A percentile compares a stretch with the other conserved stretches of the same genome.
Conservation (phyloP, 2,888 invertebrate genomes). For the Ceriagrion tenellum region DNA sequence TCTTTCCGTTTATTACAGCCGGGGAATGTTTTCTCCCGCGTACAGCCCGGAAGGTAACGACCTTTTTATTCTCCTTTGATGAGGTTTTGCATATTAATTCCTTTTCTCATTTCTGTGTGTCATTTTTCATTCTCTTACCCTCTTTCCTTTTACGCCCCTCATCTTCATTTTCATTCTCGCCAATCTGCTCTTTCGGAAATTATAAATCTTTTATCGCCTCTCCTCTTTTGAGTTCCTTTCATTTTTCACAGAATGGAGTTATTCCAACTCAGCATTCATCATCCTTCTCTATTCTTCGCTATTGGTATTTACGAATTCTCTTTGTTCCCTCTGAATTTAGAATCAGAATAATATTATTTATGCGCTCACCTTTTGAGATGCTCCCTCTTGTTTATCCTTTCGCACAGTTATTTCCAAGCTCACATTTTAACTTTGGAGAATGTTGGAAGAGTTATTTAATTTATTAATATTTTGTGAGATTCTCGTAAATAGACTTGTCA, state of each 20-base stretch:
- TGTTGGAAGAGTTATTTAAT: background rate
- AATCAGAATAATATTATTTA: background rate
- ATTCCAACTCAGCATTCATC: background rate
- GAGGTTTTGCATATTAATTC: constrained; percentile 67
- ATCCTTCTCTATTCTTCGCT: background rate
- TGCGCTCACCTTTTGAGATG: background rate
- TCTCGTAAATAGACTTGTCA: background rate
- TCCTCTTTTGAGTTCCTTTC: background rate
- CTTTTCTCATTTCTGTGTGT: constrained; percentile 33
- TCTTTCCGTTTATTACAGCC: constrained; percentile 54
- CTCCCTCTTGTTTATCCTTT: background rate
- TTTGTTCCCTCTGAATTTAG: background rate
- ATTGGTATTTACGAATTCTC: background rate
- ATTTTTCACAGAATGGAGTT: background rate
- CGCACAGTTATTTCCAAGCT: background rate
- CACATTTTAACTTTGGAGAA: background rate
- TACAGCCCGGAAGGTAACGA: constrained; percentile 30
- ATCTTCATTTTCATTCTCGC: background rate
- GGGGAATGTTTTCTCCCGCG: constrained; percentile 28
- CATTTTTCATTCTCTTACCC: background rate
- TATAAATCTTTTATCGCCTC: constrained; percentile 18
- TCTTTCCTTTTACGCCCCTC: constrained; percentile 11
- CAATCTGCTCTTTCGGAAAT: background rate
- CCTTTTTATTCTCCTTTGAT: constrained; percentile 58
- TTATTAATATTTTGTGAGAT: background rate